Evolutionary conservation across 2,888 invertebrate genomes (phyloP).

Genomic region (Cephus rjabovi): DNA sequence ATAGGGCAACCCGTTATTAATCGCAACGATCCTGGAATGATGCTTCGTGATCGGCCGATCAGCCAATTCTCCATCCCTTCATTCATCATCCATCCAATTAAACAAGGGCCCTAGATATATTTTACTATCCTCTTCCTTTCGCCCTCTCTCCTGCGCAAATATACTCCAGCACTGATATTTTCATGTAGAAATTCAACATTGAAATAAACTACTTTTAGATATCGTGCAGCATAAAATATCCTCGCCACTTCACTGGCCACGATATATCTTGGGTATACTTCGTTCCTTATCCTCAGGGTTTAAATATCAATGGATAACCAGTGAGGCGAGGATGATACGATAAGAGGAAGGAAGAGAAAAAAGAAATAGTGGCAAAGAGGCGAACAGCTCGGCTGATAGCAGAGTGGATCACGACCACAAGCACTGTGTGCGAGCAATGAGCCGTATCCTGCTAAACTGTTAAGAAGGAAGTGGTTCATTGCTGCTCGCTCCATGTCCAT

Average conservation of each 20-base stretch:
- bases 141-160: not conserved
- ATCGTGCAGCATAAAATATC: not conserved
- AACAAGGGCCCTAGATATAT: not conserved
- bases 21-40: conserved; percentile 3
- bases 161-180: not conserved
- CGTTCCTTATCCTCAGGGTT: not conserved
- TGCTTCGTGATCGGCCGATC: conserved; percentile 9
- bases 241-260: not conserved
- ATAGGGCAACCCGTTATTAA: conserved; percentile 6
- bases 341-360: not conserved
- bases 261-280: not conserved
- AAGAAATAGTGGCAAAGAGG: not conserved
- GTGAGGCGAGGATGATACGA: not conserved
- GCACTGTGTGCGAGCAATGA: conserved; percentile 64
- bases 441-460: conserved; percentile 68
- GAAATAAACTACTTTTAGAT: not conserved
- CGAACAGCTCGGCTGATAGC: conserved; percentile 50
- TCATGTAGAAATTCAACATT: not conserved
- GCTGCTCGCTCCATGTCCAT: conserved; percentile 52
- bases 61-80: conserved; percentile 3
- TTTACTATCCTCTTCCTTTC: not conserved
- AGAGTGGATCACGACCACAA: conserved; percentile 59
- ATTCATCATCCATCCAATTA: conserved; percentile 13
- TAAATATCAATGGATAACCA: not conserved
- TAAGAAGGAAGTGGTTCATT: conserved; percentile 68